phyloP scores from a whole-genome alignment of 2,888 invertebrate genomes.

The Trichopria drosophilae region DNA sequence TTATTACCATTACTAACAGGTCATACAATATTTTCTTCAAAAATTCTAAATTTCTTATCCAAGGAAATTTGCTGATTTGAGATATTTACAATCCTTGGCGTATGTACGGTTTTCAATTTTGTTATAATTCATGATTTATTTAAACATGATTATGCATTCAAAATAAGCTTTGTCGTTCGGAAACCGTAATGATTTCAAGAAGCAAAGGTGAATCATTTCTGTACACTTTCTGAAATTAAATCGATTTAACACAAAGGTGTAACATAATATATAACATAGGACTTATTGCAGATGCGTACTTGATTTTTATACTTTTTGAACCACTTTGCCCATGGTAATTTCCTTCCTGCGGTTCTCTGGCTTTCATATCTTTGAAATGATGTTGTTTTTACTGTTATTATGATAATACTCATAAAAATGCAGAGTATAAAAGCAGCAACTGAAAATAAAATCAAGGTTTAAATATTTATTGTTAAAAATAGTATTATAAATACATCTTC shows the following conservation, averaged over 20 bases:
- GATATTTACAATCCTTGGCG: too few relatives aligned
- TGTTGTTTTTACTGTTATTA: constrained; percentile 72
- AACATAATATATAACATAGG: background rate
- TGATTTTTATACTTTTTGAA: constrained; percentile 51
- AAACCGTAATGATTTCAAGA: too few relatives aligned
- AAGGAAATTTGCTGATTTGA: too few relatives aligned
- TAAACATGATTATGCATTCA: background rate
- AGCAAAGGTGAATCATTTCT: background rate
- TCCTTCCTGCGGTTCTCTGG: constrained; percentile 72
- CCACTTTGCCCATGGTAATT: constrained; percentile 72
- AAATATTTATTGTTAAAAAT: too few relatives aligned
- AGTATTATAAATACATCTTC: too few relatives aligned
- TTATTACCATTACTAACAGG: too few relatives aligned
- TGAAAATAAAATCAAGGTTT: constrained; percentile 58
- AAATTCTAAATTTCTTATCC: too few relatives aligned
- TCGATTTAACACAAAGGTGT: background rate
- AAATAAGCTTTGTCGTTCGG: too few relatives aligned
- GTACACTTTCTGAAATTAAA: background rate
- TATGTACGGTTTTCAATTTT: too few relatives aligned
- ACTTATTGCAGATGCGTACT: constrained; percentile 30
- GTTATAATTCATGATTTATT: background rate
- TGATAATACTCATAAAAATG: constrained; percentile 68
- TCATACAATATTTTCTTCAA: too few relatives aligned
- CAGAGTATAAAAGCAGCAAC: constrained; percentile 70
- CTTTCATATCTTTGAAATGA: constrained; percentile 78